Evolutionary conservation across 1,140 invertebrate species (phyloP).

Genomic region (Triops cancriformis): DNA sequence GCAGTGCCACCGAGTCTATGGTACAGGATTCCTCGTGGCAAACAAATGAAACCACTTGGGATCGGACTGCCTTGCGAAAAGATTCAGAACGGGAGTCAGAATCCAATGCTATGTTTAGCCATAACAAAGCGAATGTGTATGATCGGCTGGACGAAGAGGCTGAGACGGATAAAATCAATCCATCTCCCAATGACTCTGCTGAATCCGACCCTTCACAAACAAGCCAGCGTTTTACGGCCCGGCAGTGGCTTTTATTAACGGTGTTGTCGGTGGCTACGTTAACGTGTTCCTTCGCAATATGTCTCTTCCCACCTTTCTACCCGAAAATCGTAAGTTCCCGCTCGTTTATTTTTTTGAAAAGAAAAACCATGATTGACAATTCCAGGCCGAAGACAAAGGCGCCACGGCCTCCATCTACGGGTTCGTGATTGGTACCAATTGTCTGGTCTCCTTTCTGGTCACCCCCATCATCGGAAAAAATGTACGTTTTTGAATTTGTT

Average conservation of each 20-base stretch:
- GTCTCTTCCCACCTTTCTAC: slow-evolving; percentile 37
- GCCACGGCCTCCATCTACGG: slow-evolving; percentile 35
- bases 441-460: slow-evolving; percentile 35
- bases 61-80: slow-evolving; percentile 12
- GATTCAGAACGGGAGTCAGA: neutral
- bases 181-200: neutral
- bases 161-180: neutral
- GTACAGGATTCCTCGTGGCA: slow-evolving; percentile 8
- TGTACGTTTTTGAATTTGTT: slow-evolving; percentile 29
- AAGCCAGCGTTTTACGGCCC: neutral
- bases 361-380: neutral
- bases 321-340: slow-evolving; percentile 33
- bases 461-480: slow-evolving; percentile 36
- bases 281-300: slow-evolving; percentile 34
- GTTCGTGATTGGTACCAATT: slow-evolving; percentile 36
- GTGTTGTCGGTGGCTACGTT: slow-evolving; percentile 32
- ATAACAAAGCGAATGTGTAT: neutral
- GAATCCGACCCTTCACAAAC: neutral
- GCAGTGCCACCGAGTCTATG: slow-evolving; percentile 8
- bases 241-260: slow-evolving; percentile 32
- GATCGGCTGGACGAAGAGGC: slow-evolving; percentile 3
- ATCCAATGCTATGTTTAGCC: slow-evolving; percentile 4
- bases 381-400: slow-evolving; percentile 35
- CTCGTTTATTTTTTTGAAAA: neutral
- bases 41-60: slow-evolving; percentile 10